Base-by-base conservation (phyloP, 2,797 vertebrate species). In the Austrolebias charrua region DNA sequence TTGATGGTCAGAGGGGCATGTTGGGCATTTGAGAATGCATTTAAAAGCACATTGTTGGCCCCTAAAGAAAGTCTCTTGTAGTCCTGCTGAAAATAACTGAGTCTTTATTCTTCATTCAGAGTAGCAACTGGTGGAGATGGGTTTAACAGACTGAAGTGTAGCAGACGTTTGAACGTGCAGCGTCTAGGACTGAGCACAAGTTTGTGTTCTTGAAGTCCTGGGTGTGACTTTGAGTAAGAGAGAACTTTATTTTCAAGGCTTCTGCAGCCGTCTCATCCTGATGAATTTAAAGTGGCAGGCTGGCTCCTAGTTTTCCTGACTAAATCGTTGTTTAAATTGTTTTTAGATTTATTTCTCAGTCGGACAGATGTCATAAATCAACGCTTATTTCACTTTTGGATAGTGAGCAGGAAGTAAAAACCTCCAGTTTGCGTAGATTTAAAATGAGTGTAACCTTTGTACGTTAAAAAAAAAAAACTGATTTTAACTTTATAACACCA, bases 41-140 rank as follows among this genome's bases (percentile, higher is more conserved):
- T 73, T 53, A 18, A 68, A 64, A 78, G 66, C 64, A 47, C 24
- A 50, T 75, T 60, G 70, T 71, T 63, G 66, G 61, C 69, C 60
- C 24, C 55, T 76, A 57, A 72, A 73, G 51, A 42, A 9, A 40
- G 38, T 12, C 38, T 40, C 38, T 10, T 9, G 10, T 38, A 9
- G 35, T 38, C 9, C 35, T 10, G 10, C 12, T 40, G 38, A 35
- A 35, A 35, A 35, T 35, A 35, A 8, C 4, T 5, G 31, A 33
- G 31, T 24, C 24, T 24, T 24, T 24, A 24, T 40, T 69, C 0
- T 24, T 35, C 28, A 48, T 64, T 71, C 28, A 31, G 5, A 54
- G 15, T 15, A 47, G 28, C 63, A 19, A 31, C 44, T 1, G 6
- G 14, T 44, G 12, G 48, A 31, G 73, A 63, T 15, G 9, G 13